A percentile compares a stretch with the other conserved stretches of the same genome.
These are phyloP conservation scores for Gopherus flavomarginatus DNA, from an alignment of 2,113 vertebrate genomes.

Conservation along the genomic window DNA sequence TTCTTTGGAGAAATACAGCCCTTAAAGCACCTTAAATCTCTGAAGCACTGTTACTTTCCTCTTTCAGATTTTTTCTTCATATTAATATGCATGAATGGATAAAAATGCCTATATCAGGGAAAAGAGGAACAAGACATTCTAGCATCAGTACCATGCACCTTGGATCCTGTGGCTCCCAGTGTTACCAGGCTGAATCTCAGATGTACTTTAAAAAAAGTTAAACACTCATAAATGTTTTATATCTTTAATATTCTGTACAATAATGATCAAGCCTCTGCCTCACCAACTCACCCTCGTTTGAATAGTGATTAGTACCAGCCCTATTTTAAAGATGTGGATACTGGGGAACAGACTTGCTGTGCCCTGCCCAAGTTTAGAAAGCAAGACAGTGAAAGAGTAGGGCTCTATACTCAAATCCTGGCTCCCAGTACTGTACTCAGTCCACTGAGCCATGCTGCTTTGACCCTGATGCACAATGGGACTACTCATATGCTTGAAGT, in stretches of 20 bases:
- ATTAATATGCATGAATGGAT: background rate
- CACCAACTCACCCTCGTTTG: background rate
- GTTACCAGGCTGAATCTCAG: conserved; percentile 13
- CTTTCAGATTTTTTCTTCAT: conserved; percentile 23
- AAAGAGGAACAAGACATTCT: background rate
- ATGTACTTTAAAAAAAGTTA: background rate
- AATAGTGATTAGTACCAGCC: background rate
- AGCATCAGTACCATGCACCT: background rate
- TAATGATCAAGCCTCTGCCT: background rate
- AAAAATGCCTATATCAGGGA: background rate
- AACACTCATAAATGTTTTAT: conserved; percentile 10
- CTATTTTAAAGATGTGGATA: background rate
- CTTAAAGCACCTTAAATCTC: background rate
- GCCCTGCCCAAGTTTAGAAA: background rate
- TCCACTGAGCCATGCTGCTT: background rate
- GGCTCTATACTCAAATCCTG: background rate
- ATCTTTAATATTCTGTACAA: conserved; percentile 16
- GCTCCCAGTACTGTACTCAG: background rate
- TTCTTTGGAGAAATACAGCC: background rate
- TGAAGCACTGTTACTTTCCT: background rate
- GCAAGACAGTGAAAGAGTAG: background rate
- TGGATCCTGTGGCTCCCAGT: background rate
- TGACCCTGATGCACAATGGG: background rate
- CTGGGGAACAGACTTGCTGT: background rate
- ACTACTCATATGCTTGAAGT: background rate